Evolutionary conservation across 2,888 invertebrate species (phyloP), one percentile per base, ranked within the genome.

Genomic region (Isoperla grammatica): DNA sequence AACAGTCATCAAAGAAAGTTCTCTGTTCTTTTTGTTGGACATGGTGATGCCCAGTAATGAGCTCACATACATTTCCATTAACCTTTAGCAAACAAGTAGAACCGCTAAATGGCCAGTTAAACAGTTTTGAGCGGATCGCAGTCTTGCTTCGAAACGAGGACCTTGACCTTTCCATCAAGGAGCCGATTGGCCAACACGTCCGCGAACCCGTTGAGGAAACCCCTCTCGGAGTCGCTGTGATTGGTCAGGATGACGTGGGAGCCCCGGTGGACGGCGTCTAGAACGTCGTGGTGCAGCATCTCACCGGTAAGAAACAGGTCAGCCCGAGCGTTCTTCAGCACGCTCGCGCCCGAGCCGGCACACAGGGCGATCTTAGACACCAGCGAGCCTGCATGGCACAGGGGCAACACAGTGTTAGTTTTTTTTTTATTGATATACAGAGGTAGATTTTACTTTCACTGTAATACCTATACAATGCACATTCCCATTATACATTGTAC

Each of bases 221-320:
- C 95, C 63, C 96, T 80, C 74, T 97, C 97, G 0, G 95, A 92
- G 76, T 95, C 93, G 40, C 90, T 92, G 74, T 97, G 96, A 73
- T 95, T 95, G 64, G 91, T 91, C 15, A 96, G 77, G 68, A 96
- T 87, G 0, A 96, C 94, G 59, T 85, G 83, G 13, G 81, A 81
- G 23, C 88, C 87, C 57, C 80, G 83, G 68, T 93, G 91, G 20
- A 85, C 81, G 0, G 91, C 93, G 69, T 96, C 92, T 37, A 97
- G 79, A 1, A 95, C 76, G 65, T 96, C 95, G 71, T 97, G 97
- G 74, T 97, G 97, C 1, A 90, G 82, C 95, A 97, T 95, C 79
- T 97, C 97, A 15, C 81, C 81, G 13, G 95, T 95, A 37, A 97
- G 72, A 69, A 88, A 90, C 12, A 97, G 76, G 75, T 95, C 92